Percentiles rank a stretch among this genome's conserved stretches.
These are phyloP conservation scores for Campylomormyrus numenius DNA, from an alignment of 2,113 vertebrate genomes.

Conservation along the genomic window DNA sequence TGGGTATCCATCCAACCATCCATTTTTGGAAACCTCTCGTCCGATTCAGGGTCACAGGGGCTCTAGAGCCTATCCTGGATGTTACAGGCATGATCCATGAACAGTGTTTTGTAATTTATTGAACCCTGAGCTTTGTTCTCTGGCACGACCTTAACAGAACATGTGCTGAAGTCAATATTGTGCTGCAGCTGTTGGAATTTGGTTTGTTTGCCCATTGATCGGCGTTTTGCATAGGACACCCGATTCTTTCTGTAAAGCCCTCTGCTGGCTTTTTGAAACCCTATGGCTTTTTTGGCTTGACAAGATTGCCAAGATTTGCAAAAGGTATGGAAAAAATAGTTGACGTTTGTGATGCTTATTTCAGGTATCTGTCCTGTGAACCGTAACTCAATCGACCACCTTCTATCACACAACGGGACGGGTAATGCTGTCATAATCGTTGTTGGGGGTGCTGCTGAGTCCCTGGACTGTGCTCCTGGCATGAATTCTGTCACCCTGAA, in stretches of 20 bases:
- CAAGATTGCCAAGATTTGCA: background rate
- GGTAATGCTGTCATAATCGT: conserved; percentile 92
- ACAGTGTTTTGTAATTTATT: conserved; percentile 18
- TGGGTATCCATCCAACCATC: background rate
- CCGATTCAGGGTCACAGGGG: background rate
- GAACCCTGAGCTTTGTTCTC: conserved; percentile 48
- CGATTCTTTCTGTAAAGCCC: background rate
- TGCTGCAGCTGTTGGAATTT: conserved; percentile 25
- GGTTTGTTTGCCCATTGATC: conserved; percentile 24
- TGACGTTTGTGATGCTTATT: background rate
- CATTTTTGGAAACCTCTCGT: background rate
- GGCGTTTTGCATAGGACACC: background rate
- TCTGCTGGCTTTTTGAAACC: background rate
- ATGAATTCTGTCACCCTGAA: conserved; percentile 77
- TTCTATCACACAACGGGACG: conserved; percentile 77
- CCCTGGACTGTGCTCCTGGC: conserved; percentile 77
- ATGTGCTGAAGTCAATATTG: conserved; percentile 36
- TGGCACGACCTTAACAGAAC: conserved; percentile 35
- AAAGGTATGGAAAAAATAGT: background rate
- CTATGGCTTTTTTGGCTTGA: background rate
- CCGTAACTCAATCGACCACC: conserved; percentile 85
- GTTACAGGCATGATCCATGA: background rate
- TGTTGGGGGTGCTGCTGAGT: conserved; percentile 87
- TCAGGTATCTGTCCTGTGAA: conserved; percentile 93
- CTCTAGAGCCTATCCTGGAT: background rate